Evolutionary conservation across 2,888 invertebrate genomes (phyloP), one percentile per base, ranked within the genome.

Genomic region (Amphimallon solstitiale): DNA sequence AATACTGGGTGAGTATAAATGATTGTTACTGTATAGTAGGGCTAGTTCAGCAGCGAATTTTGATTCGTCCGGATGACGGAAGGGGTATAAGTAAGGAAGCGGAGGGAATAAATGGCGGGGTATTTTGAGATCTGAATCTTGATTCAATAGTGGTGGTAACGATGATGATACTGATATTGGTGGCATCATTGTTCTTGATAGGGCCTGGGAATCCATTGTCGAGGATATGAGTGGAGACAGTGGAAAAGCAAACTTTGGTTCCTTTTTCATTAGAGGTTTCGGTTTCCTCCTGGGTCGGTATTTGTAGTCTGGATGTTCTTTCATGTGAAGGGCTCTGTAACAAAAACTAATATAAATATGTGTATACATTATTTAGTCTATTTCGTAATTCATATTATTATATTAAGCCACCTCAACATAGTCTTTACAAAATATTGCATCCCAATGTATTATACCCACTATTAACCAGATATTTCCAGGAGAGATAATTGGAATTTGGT

Each of bases 281-380:
- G 94, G 94, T 82, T 95, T 94, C 77, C 94, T 85, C 62, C 94
- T 86, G 9, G 94, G 94, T 46, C 94, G 87, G 84, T 94, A 95
- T 83, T 95, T 95, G 86, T 95, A 95, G 84, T 95, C 94, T 4
- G 94, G 95, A 77, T 94, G 94, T 79, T 95, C 94, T 83, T 94
- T 94, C 94, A 95, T 95, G 86, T 95, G 94, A 9, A 95, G 86
- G 37, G 94, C 94, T 81, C 94, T 95, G 88, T 21, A 85, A 85
- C 65, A 74, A 75, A 77, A 74, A 71, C 59, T 67, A 65, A 59
- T 29, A 23, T 14, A 51, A 14, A 48, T 48, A 34, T 34, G 35
- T 52, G 12, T 29, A 19, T 4, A 21, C 19, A 51, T 51, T 12
- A 15, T 51, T 9, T 21, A 15, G 19, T 34, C 9, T 5, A 34